Evolutionary conservation across 2,888 invertebrate species (phyloP).

Genomic region (Agrochola litura): DNA sequence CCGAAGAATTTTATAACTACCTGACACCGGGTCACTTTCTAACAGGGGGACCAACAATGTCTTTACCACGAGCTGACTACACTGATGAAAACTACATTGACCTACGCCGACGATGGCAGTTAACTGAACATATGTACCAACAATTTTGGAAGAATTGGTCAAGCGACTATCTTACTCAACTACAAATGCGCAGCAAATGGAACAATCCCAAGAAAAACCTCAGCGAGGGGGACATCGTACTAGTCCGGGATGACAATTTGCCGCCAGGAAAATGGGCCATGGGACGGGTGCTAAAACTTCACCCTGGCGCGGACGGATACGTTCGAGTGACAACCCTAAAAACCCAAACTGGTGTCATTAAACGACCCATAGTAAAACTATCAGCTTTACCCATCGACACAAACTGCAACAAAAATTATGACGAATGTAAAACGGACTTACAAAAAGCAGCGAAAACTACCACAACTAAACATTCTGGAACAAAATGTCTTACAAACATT

Average conservation of each 20-base stretch:
- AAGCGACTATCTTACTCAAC: not conserved
- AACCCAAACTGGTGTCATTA: too few species aligned
- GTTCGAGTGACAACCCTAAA: not conserved
- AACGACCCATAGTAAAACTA: too few species aligned
- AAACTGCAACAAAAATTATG: too few species aligned
- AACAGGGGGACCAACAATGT: conserved; percentile 32
- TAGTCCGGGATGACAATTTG: not conserved
- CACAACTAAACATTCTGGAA: too few species aligned
- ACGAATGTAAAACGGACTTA: too few species aligned
- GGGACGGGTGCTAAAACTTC: not conserved
- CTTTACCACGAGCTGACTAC: not conserved
- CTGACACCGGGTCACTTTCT: conserved; percentile 64
- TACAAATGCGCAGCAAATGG: not conserved
- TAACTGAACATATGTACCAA: conserved; percentile 1
- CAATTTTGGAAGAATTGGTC: not conserved
- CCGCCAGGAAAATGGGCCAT: not conserved
- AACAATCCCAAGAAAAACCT: not conserved
- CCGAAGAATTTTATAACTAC: conserved; percentile 52
- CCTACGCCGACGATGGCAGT: not conserved
- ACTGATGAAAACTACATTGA: not conserved
- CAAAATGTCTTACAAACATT: too few species aligned
- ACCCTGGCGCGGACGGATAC: not conserved
- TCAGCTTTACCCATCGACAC: too few species aligned
- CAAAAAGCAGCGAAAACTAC: too few species aligned
- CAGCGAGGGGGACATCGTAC: not conserved